phyloP scores from a whole-genome alignment of 1,140 invertebrate genomes.

The Meloidogyne hapla region DNA sequence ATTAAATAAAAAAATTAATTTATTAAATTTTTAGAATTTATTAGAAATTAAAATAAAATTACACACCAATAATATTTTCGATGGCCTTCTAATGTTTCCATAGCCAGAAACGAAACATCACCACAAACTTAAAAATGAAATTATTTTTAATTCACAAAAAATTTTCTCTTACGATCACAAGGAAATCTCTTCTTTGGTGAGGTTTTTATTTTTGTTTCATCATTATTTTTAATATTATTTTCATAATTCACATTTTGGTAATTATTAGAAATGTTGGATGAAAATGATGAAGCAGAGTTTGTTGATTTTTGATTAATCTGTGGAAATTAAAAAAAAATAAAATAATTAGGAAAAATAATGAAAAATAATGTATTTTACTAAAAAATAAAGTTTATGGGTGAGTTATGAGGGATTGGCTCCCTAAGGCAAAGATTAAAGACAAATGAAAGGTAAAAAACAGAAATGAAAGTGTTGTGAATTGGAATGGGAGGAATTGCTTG shows the following conservation, averaged over 20 bases:
- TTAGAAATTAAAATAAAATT: neutral
- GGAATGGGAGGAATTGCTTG: no score
- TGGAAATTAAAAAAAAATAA: no score
- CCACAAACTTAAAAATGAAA: conserved; percentile 17
- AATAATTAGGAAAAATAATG: no score
- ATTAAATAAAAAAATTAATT: no score
- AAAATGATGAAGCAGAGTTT: neutral
- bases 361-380: no score
- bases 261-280: neutral
- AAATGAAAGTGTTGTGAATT: no score
- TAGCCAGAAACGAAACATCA: conserved; percentile 19
- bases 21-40: no score
- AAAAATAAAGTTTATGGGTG: no score
- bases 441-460: no score
- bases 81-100: conserved; percentile 22
- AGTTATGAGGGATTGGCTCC: no score
- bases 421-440: no score
- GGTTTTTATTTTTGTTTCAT: neutral
- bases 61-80: conserved; percentile 28
- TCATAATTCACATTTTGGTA: neutral
- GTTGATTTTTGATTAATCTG: no score
- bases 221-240: neutral
- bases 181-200: conserved; percentile 10
- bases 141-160: neutral
- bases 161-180: conserved; percentile 18